A percentile compares a stretch with the other conserved stretches of the same genome.
phyloP scores from a whole-genome alignment of 2,888 invertebrate genomes.

The Cheilosia urbana region DNA sequence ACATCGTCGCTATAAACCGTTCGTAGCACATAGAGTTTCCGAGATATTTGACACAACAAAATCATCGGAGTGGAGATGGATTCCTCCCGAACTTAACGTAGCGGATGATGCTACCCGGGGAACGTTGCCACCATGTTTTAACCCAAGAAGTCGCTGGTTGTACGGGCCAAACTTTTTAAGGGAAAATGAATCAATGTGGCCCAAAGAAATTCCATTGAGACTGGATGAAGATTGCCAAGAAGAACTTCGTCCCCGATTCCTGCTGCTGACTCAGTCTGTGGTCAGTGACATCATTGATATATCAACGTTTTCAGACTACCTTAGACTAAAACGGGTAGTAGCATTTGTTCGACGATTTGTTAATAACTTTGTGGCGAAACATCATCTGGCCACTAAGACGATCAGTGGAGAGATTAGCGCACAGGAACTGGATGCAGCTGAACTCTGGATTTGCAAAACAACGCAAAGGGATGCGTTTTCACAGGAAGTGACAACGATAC shows the following conservation, averaged over 20 bases:
- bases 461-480: neutral
- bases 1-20: slow-evolving; percentile 57
- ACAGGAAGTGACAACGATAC: neutral
- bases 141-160: slow-evolving; percentile 7
- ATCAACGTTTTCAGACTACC: no score
- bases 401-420: neutral
- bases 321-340: no score
- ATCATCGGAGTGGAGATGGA: neutral
- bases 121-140: neutral
- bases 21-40: slow-evolving; percentile 23
- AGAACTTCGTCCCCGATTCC: no score
- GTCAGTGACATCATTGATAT: no score
- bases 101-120: slow-evolving; percentile 11
- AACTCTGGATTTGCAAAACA: neutral
- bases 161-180: slow-evolving; percentile 12
- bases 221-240: no score
- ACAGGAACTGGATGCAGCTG: slow-evolving; percentile 7
- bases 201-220: no score
- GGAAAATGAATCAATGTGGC: neutral
- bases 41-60: neutral
- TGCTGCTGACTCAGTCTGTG: no score
- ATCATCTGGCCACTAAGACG: neutral
- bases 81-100: slow-evolving; percentile 18
- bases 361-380: neutral
- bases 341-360: no score